Conservation (phyloP, 2,888 invertebrate species). For the Blastobasis adustella region DNA sequence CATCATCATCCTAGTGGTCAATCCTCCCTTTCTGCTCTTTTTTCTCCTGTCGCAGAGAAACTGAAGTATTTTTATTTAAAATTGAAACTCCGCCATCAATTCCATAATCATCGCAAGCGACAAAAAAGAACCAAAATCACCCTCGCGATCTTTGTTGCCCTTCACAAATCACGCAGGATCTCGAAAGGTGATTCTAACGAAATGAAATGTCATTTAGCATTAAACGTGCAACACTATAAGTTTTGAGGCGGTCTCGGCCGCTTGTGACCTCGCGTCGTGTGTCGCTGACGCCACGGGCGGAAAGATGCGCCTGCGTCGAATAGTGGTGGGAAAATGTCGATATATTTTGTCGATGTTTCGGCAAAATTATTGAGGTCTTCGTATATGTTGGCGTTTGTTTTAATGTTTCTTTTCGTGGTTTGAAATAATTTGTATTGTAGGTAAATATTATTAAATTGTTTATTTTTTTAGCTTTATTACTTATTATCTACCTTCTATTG, state of each 20-base stretch:
- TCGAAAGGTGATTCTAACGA: background rate
- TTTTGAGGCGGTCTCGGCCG: slow-evolving; percentile 32
- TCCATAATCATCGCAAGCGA: no score
- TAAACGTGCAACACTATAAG: slow-evolving; percentile 66
- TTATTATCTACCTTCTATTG: background rate
- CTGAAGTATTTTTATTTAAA: no score
- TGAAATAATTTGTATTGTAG: background rate
- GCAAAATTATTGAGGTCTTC: background rate
- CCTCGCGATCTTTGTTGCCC: no score
- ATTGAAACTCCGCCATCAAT: no score
- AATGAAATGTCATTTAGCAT: slow-evolving; percentile 60
- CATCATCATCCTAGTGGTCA: no score
- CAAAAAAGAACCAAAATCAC: no score
- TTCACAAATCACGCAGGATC: no score
- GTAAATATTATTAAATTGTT: background rate
- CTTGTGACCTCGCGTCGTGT: slow-evolving; percentile 69
- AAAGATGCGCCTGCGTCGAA: no score
- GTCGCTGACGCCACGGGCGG: slow-evolving; percentile 53
- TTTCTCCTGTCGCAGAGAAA: no score
- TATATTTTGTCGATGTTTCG: background rate
- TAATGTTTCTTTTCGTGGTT: background rate
- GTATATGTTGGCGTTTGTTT: background rate
- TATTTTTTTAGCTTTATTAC: background rate
- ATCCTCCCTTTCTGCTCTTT: no score
- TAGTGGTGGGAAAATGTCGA: background rate